Evolutionary conservation across 2,113 vertebrate genomes (phyloP).

Genomic region (Sander vitreus): DNA sequence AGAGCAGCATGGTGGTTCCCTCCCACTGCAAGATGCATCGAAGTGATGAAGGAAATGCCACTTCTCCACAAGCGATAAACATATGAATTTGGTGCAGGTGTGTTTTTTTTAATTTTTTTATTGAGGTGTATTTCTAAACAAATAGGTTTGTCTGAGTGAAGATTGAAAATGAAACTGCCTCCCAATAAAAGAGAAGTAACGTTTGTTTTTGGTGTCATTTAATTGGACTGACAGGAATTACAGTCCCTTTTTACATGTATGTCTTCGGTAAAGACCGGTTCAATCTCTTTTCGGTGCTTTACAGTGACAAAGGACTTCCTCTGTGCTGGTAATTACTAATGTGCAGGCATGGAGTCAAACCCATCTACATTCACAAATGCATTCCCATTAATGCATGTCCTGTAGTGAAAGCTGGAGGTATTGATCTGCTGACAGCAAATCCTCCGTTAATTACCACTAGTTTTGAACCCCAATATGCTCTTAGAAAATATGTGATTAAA

Average conservation of each 20-base stretch:
- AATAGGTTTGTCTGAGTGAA: not conserved
- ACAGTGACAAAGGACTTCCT: constrained; percentile 51
- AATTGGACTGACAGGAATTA: constrained; percentile 32
- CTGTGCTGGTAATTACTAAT: constrained; percentile 55
- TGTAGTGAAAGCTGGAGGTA: constrained; percentile 52
- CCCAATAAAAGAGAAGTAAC: constrained; percentile 3
- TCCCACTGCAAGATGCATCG: not conserved
- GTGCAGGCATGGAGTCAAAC: not conserved
- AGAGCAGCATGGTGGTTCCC: not conserved
- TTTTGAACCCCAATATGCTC: constrained; percentile 22
- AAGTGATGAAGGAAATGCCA: not conserved
- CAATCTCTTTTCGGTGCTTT: constrained; percentile 30
- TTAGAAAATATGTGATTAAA: constrained; percentile 33
- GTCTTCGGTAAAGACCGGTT: constrained; percentile 9
- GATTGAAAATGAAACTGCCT: constrained; percentile 2
- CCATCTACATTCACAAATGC: constrained; percentile 45
- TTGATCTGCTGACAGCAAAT: constrained; percentile 42
- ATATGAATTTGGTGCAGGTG: not conserved
- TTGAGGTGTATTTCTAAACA: not conserved
- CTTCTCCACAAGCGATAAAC: not conserved
- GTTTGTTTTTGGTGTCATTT: constrained; percentile 17
- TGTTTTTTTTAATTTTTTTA: not conserved
- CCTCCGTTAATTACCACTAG: constrained; percentile 38
- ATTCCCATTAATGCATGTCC: constrained; percentile 43
- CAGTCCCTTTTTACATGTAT: not conserved